These are phyloP conservation scores for Platysternon megacephalum DNA, from an alignment of 2,113 vertebrate species.

Conservation along the genomic window DNA sequence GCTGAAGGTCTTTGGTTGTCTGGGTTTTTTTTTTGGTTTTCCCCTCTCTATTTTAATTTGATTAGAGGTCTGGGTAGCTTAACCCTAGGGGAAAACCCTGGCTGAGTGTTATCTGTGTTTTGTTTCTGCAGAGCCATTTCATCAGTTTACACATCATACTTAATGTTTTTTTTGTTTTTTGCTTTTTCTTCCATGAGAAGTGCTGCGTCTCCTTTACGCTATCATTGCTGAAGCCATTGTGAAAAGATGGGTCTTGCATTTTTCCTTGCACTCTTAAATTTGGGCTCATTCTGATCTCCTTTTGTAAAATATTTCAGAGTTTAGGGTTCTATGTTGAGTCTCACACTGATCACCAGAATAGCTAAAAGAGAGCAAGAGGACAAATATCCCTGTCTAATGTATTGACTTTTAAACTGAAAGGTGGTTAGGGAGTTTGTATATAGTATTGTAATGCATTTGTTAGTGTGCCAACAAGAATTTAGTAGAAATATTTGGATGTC, in stretches of 20 bases:
- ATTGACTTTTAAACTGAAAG: constrained; percentile 7
- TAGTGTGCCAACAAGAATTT: constrained; percentile 12
- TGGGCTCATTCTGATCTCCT: not conserved
- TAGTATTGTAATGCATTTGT: not conserved
- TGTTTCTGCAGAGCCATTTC: not conserved
- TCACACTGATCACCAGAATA: not conserved
- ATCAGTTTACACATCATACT: not conserved
- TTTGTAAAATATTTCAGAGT: not conserved
- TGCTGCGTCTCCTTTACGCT: not conserved
- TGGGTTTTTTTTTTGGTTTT: not conserved
- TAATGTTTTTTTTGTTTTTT: not conserved
- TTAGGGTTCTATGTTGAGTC: not conserved
- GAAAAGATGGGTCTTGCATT: not conserved
- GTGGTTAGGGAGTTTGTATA: not conserved
- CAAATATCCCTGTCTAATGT: constrained; percentile 12
- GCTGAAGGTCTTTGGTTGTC: not conserved
- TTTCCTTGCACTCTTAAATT: not conserved
- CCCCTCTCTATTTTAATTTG: not conserved
- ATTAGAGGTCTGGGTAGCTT: not conserved
- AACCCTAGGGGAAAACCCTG: not conserved
- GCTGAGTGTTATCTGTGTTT: not conserved
- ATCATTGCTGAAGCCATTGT: not conserved
- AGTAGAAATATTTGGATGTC: not conserved
- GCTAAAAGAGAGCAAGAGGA: not conserved
- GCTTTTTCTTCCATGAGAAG: not conserved